These are phyloP conservation scores for Pardosa pseudoannulata DNA, from an alignment of 2,888 invertebrate genomes.

Conservation along the genomic window DNA sequence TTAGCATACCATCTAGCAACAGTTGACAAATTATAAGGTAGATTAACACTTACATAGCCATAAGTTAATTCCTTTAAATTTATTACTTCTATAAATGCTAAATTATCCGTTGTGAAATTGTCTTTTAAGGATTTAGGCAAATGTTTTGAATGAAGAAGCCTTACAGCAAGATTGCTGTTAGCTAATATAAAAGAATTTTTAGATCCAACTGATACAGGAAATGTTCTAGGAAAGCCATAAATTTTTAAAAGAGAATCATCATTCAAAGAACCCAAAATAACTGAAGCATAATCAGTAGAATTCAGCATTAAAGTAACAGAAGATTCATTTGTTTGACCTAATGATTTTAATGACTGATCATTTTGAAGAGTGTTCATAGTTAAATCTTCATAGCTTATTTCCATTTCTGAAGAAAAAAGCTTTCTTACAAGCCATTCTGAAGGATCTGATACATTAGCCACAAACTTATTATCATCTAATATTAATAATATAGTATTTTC, in stretches of 20 bases:
- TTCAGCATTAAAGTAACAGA: conserved; percentile 26
- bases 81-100: conserved; percentile 80
- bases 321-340: background rate
- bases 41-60: conserved; percentile 81
- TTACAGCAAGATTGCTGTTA: background rate
- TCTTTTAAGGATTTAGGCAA: conserved; percentile 57
- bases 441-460: conserved; percentile 32
- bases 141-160: conserved; percentile 22
- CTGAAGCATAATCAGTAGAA: conserved; percentile 42
- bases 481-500: conserved; percentile 29
- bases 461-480: conserved; percentile 8
- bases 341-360: background rate
- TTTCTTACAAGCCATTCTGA: conserved; percentile 25
- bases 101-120: conserved; percentile 75
- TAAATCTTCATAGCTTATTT: conserved; percentile 1
- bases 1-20: conserved; percentile 78
- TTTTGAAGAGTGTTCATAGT: background rate
- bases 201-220: conserved; percentile 4
- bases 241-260: conserved; percentile 19
- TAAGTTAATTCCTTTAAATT: conserved; percentile 79
- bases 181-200: conserved; percentile 31
- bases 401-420: background rate
- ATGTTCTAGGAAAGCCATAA: conserved; percentile 37
- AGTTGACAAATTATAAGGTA: conserved; percentile 77
- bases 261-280: conserved; percentile 35